Conservation (phyloP, 92 coral and sea anemone species). For the Ricordea florida region DNA sequence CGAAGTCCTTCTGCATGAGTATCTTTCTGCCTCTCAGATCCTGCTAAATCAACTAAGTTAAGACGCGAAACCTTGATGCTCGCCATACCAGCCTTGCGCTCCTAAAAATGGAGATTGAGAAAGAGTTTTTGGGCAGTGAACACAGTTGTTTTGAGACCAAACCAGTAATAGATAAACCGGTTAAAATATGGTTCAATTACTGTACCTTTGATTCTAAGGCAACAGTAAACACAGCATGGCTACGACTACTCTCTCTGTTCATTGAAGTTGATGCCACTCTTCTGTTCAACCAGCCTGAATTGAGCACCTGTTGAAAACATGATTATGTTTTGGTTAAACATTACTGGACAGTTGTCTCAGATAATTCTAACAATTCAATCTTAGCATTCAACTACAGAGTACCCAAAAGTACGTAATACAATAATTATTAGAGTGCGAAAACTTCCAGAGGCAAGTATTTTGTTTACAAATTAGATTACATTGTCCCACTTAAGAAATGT, state of each 20-base stretch:
- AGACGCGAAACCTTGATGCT: constrained; percentile 96
- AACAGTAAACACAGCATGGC: constrained; percentile 98
- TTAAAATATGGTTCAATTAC: neutral
- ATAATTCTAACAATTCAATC: too few relatives aligned
- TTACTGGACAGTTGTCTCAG: too few relatives aligned
- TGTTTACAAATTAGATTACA: too few relatives aligned
- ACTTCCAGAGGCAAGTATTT: too few relatives aligned
- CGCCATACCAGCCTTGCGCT: constrained; percentile 86
- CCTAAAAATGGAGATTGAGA: constrained; percentile 65
- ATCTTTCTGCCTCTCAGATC: constrained; percentile 97
- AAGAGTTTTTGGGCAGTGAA: too few relatives aligned
- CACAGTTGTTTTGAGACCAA: too few relatives aligned
- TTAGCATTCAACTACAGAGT: too few relatives aligned
- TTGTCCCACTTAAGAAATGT: too few relatives aligned
- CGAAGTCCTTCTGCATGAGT: constrained; percentile 96
- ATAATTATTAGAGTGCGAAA: too few relatives aligned
- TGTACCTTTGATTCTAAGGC: constrained; percentile 94
- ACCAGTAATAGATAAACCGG: neutral
- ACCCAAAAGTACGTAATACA: too few relatives aligned
- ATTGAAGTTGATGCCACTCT: constrained; percentile 97
- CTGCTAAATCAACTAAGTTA: constrained; percentile 95
- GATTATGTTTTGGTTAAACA: too few relatives aligned
- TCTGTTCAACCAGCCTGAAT: constrained; percentile 98
- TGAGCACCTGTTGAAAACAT: constrained; percentile 91
- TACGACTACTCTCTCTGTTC: constrained; percentile 99